Conservation (phyloP, 2,797 vertebrate genomes). For the Etheostoma nigrum region DNA sequence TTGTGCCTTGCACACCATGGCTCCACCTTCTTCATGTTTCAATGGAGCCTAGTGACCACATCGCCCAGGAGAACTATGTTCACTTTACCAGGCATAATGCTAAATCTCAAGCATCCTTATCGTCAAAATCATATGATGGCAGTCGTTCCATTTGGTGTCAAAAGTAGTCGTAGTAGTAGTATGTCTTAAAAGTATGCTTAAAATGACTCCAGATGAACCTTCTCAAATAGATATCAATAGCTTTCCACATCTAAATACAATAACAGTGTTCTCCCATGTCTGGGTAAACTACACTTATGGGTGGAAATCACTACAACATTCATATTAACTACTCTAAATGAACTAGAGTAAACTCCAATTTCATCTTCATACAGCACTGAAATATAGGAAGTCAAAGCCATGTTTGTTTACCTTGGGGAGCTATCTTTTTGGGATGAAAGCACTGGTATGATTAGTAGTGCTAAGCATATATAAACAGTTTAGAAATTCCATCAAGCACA, state of each 20-base stretch:
- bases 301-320: slow-evolving; percentile 1
- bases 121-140: slow-evolving; percentile 11
- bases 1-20: background rate
- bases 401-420: slow-evolving; percentile 37
- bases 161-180: too few relatives aligned
- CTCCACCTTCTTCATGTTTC: slow-evolving; percentile 35
- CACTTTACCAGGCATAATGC: background rate
- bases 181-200: too few relatives aligned
- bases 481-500: slow-evolving; percentile 62
- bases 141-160: slow-evolving; percentile 4
- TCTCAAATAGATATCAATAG: background rate
- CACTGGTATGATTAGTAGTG: slow-evolving; percentile 45
- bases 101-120: background rate
- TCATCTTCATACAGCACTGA: slow-evolving; percentile 20
- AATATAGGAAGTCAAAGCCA: slow-evolving; percentile 1
- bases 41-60: background rate
- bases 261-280: background rate
- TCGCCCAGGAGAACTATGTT: background rate
- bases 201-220: background rate
- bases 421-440: slow-evolving; percentile 45
- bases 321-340: slow-evolving; percentile 10
- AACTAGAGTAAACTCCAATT: slow-evolving; percentile 23
- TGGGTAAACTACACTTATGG: background rate
- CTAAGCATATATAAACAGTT: slow-evolving; percentile 61
- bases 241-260: background rate